These are phyloP conservation scores for Meandrina meandrites DNA, from an alignment of 92 coral and sea anemone genomes.

Conservation along the genomic window DNA sequence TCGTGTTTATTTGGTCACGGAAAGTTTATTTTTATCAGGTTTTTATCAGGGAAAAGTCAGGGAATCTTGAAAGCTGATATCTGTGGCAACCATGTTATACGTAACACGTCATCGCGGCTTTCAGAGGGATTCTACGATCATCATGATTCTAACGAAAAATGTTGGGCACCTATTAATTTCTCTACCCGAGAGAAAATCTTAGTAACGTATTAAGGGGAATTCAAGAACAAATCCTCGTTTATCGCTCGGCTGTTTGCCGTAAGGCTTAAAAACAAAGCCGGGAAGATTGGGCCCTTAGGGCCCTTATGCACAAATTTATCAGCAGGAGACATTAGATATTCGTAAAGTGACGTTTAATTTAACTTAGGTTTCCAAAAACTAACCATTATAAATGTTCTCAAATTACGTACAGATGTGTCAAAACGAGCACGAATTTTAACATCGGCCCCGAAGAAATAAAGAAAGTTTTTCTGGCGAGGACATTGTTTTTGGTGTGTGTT, in stretches of 20 bases:
- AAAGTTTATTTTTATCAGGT: too few relatives aligned
- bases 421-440: background rate
- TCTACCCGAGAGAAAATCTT: too few relatives aligned
- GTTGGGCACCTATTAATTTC: too few relatives aligned
- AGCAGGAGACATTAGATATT: background rate
- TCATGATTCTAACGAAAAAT: too few relatives aligned
- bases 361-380: background rate
- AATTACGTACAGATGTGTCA: background rate
- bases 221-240: too few relatives aligned
- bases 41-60: too few relatives aligned
- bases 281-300: background rate
- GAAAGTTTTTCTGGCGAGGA: background rate
- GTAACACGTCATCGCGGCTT: background rate
- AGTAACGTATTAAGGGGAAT: too few relatives aligned
- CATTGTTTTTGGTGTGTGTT: background rate
- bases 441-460: background rate
- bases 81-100: too few relatives aligned
- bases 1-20: too few relatives aligned
- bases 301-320: background rate
- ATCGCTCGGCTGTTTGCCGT: too few relatives aligned
- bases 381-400: background rate
- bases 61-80: too few relatives aligned
- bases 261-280: too few relatives aligned
- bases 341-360: background rate
- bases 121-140: background rate